Percentiles rank a stretch among this genome's conserved stretches.
phyloP scores from a whole-genome alignment of 2,113 vertebrate genomes.

The Diphyllodes magnificus region DNA sequence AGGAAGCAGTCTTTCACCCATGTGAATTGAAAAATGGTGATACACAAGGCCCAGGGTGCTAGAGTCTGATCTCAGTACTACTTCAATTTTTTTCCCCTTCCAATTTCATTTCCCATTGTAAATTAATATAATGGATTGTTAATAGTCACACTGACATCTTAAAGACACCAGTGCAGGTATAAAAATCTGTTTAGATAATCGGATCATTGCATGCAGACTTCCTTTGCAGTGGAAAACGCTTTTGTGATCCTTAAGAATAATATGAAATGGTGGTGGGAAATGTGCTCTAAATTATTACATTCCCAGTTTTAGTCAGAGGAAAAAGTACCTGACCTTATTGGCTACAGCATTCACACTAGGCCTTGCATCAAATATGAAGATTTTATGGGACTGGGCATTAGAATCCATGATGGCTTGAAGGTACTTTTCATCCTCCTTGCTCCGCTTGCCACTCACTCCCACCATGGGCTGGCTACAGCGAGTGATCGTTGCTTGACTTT shows the following conservation, averaged over 20 bases:
- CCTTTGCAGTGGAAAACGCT: neutral
- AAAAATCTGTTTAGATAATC: neutral
- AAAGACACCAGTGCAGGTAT: neutral
- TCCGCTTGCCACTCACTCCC: constrained; percentile 89
- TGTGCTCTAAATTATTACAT: neutral
- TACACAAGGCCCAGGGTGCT: neutral
- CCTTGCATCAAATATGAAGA: constrained; percentile 96
- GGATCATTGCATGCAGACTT: neutral
- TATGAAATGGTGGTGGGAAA: neutral
- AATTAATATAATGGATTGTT: neutral
- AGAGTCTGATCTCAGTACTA: neutral
- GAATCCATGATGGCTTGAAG: constrained; percentile 97
- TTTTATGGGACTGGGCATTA: constrained; percentile 96
- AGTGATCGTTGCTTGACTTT: constrained; percentile 93
- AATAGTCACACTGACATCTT: neutral
- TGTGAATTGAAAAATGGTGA: neutral
- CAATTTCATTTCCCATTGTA: neutral
- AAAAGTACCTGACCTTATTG: constrained; percentile 82
- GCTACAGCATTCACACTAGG: constrained; percentile 93
- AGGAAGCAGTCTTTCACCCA: neutral
- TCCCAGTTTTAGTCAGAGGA: neutral
- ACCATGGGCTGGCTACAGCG: constrained; percentile 96
- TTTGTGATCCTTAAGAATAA: neutral
- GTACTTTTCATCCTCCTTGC: constrained; percentile 95
- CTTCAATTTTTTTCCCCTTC: neutral